Percentiles rank a stretch among this genome's conserved stretches.
Conservation (phyloP, 2,797 vertebrate species). For the Sebastes matsubarae region DNA sequence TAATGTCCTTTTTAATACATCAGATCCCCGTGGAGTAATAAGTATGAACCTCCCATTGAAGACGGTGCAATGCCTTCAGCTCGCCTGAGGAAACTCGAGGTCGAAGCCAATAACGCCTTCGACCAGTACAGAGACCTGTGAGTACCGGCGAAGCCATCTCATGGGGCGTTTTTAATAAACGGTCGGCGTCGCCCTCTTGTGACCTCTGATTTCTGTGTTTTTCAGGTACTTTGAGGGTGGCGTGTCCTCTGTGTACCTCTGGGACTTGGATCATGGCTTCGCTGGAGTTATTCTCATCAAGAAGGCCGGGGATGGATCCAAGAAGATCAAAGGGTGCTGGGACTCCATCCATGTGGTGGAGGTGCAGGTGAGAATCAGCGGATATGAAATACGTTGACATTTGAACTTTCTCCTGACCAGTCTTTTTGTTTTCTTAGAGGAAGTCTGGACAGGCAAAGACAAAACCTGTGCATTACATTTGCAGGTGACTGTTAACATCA, state of each 20-base stretch:
- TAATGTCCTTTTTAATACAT: neutral
- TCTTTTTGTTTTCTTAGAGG: neutral
- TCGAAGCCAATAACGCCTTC: conserved; percentile 99
- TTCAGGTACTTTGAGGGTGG: conserved; percentile 98
- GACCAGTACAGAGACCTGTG: conserved; percentile 99
- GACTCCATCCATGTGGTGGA: conserved; percentile 99
- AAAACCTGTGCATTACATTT: neutral
- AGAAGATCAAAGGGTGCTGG: conserved; percentile 99
- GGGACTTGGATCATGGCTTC: conserved; percentile 99
- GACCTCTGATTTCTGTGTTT: conserved; percentile 16
- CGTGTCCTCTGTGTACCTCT: conserved; percentile 98
- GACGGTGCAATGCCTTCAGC: conserved; percentile 98
- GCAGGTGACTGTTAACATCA: neutral
- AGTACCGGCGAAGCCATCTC: conserved; percentile 65
- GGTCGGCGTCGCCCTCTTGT: neutral
- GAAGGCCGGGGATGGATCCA: conserved; percentile 98
- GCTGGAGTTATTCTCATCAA: conserved; percentile 99
- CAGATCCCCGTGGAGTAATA: conserved; percentile 99
- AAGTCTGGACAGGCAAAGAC: neutral
- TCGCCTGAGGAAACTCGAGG: conserved; percentile 96
- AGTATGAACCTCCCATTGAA: conserved; percentile 97
- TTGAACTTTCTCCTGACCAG: neutral
- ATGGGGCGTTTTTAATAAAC: neutral
- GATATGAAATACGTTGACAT: neutral
- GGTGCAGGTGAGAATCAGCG: conserved; percentile 90